phyloP scores from a whole-genome alignment of 1,140 invertebrate species.

The Tetragnatha versicolor region DNA sequence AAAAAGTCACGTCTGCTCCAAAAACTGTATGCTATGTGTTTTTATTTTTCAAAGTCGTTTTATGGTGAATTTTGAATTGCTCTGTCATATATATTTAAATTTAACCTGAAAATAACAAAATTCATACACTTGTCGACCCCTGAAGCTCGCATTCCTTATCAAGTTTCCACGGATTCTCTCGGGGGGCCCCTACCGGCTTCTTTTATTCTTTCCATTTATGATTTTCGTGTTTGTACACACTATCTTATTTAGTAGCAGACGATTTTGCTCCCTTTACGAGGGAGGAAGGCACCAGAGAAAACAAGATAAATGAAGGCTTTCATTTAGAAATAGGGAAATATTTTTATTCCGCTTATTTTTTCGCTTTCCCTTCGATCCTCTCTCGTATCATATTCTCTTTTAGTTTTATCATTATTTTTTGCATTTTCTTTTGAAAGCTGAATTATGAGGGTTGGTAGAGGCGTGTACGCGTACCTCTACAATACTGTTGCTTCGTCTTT shows the following conservation, averaged over 20 bases:
- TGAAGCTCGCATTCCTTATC: slow-evolving; percentile 30
- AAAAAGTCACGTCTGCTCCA: no score
- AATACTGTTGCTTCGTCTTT: background rate
- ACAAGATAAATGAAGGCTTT: slow-evolving; percentile 46
- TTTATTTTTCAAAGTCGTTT: no score
- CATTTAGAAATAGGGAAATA: slow-evolving; percentile 52
- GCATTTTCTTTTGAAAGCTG: slow-evolving; percentile 21
- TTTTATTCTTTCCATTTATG: slow-evolving; percentile 41
- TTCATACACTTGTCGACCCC: background rate
- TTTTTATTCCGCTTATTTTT: slow-evolving; percentile 43
- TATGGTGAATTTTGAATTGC: no score
- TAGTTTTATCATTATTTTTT: background rate
- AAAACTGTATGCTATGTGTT: no score
- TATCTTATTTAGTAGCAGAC: slow-evolving; percentile 48
- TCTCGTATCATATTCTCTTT: background rate
- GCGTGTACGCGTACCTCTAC: background rate
- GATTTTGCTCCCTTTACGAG: slow-evolving; percentile 42
- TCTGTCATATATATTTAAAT: no score
- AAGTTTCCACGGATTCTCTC: slow-evolving; percentile 27
- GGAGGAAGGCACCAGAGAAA: slow-evolving; percentile 6
- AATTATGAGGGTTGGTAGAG: slow-evolving; percentile 9
- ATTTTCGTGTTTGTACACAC: slow-evolving; percentile 36
- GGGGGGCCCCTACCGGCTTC: slow-evolving; percentile 21
- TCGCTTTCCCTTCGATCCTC: background rate
- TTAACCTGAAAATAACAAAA: no score